Evolutionary conservation across 2,113 vertebrate genomes (phyloP).

Genomic region (Hemiscyllium ocellatum): DNA sequence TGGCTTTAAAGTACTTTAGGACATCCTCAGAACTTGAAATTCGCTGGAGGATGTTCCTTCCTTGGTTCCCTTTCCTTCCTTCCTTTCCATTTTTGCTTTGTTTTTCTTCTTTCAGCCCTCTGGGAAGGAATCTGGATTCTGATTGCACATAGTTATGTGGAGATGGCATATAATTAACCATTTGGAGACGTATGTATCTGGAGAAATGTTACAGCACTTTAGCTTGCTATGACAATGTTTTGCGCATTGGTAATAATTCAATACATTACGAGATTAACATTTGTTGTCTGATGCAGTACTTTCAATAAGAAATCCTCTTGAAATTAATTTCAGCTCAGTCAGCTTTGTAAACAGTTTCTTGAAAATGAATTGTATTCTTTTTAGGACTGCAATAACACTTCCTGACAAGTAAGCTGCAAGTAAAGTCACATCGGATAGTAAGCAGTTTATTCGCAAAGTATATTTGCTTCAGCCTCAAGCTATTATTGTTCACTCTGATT

Average conservation of each 20-base stretch:
- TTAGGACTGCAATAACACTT: neutral
- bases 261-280: neutral
- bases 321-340: neutral
- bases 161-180: neutral
- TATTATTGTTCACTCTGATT: conserved; percentile 18
- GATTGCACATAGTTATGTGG: neutral
- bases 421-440: neutral
- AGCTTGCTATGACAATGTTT: neutral
- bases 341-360: neutral
- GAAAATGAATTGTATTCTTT: neutral
- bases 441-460: neutral
- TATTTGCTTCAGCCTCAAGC: neutral
- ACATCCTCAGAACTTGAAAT: neutral
- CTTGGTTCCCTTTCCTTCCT: too few relatives aligned
- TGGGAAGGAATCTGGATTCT: neutral
- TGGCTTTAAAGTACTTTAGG: neutral
- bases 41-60: neutral
- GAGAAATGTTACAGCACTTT: neutral
- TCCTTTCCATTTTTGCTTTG: neutral
- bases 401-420: neutral
- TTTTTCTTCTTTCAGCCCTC: too few relatives aligned
- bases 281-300: neutral
- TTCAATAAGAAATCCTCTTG: neutral
- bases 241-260: neutral
- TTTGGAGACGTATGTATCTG: neutral